These are phyloP conservation scores for Cinara cedri DNA, from an alignment of 2,888 invertebrate genomes.

Conservation along the genomic window DNA sequence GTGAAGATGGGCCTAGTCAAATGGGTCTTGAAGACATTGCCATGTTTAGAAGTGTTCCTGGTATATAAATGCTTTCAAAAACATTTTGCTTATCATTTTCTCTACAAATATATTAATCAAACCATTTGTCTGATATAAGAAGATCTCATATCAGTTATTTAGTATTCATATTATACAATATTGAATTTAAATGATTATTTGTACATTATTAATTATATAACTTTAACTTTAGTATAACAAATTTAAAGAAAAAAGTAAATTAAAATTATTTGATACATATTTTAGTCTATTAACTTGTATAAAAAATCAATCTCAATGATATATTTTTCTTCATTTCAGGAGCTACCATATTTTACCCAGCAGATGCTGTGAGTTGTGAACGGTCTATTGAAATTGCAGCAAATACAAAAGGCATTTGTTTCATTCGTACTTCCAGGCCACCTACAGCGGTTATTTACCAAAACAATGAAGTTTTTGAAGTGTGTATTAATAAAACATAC, in stretches of 20 bases:
- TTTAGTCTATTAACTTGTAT: background rate
- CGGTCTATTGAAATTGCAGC: slow-evolving; percentile 95
- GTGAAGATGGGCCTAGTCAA: slow-evolving; percentile 98
- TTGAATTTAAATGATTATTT: background rate
- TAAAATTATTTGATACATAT: background rate
- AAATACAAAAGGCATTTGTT: slow-evolving; percentile 92
- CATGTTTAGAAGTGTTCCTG: slow-evolving; percentile 90
- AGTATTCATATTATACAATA: no score
- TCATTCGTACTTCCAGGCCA: slow-evolving; percentile 94
- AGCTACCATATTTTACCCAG: slow-evolving; percentile 72
- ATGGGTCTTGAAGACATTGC: slow-evolving; percentile 99
- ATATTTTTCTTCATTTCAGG: slow-evolving; percentile 60
- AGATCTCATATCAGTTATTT: no score
- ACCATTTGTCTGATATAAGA: no score
- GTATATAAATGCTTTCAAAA: slow-evolving; percentile 61
- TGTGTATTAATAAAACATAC: slow-evolving; percentile 62
- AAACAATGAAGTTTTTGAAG: slow-evolving; percentile 81
- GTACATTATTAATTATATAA: no score
- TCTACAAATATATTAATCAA: no score
- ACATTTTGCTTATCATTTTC: no score
- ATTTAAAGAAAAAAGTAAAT: background rate
- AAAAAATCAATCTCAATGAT: background rate
- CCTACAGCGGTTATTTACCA: slow-evolving; percentile 84
- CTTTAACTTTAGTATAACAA: no score
- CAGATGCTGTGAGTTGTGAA: slow-evolving; percentile 94